Base-by-base conservation (phyloP, 2,113 vertebrate species). In the Crotalus tigris region DNA sequence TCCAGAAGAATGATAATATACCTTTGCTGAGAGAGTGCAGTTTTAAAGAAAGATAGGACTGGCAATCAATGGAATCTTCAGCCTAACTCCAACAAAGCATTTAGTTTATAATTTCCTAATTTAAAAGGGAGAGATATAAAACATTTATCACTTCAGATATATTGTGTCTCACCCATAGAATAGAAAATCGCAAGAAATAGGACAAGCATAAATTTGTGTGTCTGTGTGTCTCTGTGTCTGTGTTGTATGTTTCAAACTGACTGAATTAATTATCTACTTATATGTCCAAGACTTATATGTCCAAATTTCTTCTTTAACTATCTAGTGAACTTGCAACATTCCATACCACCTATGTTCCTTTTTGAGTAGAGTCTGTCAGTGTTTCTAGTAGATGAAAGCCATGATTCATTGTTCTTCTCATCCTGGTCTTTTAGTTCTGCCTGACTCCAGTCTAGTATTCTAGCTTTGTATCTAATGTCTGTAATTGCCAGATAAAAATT, bases 101-200 rank as follows among this genome's bases (percentile, higher is more conserved):
- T 97, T 97, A 98, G 95, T 97, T 98, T 97, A 97, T 97, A 97
- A 94, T 95, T 96, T 97, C 95, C 93, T 97, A 97, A 97, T 24
- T 59, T 97, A 98, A 97, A 96, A 92, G 90, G 97, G 96, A 94
- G 97, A 98, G 96, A 97, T 97, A 97, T 97, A 97, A 94, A 96
- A 96, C 96, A 97, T 97, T 96, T 96, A 97, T 97, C 93, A 94
- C 97, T 97, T 97, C 96, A 94, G 93, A 96, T 95, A 95, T 94
- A 91, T 94, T 94, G 89, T 92, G 93, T 88, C 93, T 94, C 94
- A 95, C 94, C 96, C 94, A 95, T n/a, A 55, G 91, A 97, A 93
- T 90, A 94, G 95, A 93, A 94, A 96, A 93, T 95, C 88, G 90
- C 93, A 93, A 95, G 94, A 91, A 88, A 93, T 93, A 95, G 94